Percentiles rank a stretch among this genome's conserved stretches.
phyloP scores from a whole-genome alignment of 1,140 invertebrate species.

The Octopus sinensis region DNA sequence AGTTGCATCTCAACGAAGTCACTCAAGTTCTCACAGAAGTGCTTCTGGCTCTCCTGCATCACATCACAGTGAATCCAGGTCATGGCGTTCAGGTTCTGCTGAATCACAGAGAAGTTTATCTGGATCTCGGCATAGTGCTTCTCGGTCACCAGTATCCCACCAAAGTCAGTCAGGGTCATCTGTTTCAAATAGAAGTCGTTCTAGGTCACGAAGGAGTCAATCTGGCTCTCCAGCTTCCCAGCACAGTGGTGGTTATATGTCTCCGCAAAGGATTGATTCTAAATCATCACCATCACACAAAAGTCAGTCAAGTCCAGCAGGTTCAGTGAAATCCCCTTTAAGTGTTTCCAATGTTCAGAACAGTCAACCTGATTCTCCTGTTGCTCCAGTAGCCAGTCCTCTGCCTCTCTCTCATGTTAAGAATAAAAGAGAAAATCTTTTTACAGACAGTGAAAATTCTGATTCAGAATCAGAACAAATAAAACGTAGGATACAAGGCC shows the following conservation, averaged over 20 bases:
- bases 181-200: conserved; percentile 11
- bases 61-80: conserved; percentile 16
- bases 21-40: conserved; percentile 15
- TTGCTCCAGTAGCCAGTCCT: background rate
- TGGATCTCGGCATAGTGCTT: background rate
- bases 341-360: background rate
- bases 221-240: conserved; percentile 19
- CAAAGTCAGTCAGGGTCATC: conserved; percentile 17
- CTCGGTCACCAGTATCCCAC: conserved; percentile 8
- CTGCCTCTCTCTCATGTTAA: conserved; percentile 22
- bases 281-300: conserved; percentile 10
- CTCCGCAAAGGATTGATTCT: conserved; percentile 16
- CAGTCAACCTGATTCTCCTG: background rate
- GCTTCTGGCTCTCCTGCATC: conserved; percentile 12
- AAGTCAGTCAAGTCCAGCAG: conserved; percentile 23
- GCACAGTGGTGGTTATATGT: conserved; percentile 16
- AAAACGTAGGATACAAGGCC: conserved; percentile 11
- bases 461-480: conserved; percentile 20
- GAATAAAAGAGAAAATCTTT: conserved; percentile 7
- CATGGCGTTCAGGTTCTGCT: background rate
- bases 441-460: conserved; percentile 2
- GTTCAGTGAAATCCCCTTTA: background rate
- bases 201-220: background rate
- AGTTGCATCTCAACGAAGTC: conserved; percentile 3
- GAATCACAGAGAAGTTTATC: background rate